phyloP scores from a whole-genome alignment of 2,888 invertebrate genomes.

The Serrognathus titanus region DNA sequence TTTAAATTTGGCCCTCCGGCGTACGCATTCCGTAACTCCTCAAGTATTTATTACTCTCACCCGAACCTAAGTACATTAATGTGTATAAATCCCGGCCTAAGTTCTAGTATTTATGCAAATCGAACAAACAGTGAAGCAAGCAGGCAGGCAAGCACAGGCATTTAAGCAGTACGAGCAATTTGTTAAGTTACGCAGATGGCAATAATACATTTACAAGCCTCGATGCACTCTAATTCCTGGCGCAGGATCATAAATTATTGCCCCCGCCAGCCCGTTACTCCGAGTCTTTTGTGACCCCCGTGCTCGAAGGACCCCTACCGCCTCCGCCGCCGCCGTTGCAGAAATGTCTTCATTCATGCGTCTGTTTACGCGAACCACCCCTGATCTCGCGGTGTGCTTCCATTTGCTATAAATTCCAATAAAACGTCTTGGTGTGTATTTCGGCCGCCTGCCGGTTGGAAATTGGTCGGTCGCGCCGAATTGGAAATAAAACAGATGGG shows the following conservation, averaged over 20 bases:
- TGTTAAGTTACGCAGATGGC: conserved; percentile 36
- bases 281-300: conserved; percentile 20
- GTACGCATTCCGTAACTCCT: too few species aligned
- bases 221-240: conserved; percentile 45
- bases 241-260: conserved; percentile 42
- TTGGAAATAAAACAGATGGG: conserved; percentile 32
- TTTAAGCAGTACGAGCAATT: conserved; percentile 35
- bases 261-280: conserved; percentile 18
- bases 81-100: conserved; percentile 10
- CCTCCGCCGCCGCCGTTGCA: conserved; percentile 22
- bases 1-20: too few species aligned
- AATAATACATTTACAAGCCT: conserved; percentile 46
- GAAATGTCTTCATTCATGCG: conserved; percentile 41
- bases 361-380: conserved; percentile 19
- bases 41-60: conserved; percentile 9
- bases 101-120: conserved; percentile 17
- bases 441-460: conserved; percentile 29
- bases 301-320: conserved; percentile 10
- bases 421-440: conserved; percentile 27
- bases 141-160: not conserved
- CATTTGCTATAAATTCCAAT: conserved; percentile 12
- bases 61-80: conserved; percentile 8
- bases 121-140: conserved; percentile 13
- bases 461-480: conserved; percentile 27
- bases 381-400: conserved; percentile 4